phyloP scores from a whole-genome alignment of 2,797 vertebrate species.

The Pseudomugil gertrudae region DNA sequence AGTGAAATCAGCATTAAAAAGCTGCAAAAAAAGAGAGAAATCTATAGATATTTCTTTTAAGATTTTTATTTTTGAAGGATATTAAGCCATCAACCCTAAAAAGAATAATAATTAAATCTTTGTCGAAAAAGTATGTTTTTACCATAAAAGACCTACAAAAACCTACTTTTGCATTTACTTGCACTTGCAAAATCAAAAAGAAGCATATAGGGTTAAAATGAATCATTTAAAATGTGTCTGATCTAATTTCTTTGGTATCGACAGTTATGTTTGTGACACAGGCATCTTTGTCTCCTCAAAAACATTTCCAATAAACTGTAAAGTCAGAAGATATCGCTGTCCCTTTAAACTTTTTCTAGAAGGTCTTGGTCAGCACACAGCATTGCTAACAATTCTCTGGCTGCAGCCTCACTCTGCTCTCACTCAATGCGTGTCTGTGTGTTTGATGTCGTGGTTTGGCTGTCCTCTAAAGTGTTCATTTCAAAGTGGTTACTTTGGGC shows the following conservation, averaged over 20 bases:
- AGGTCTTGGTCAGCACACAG: conserved; percentile 61
- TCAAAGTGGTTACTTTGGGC: conserved; percentile 84
- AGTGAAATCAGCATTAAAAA: conserved; percentile 23
- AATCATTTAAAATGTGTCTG: conserved; percentile 15
- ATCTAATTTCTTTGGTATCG: conserved; percentile 31
- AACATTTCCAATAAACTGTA: conserved; percentile 52
- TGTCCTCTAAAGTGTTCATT: conserved; percentile 88
- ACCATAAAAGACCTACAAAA: no score
- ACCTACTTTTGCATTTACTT: conserved; percentile 11
- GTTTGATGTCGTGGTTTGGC: conserved; percentile 88
- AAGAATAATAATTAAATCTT: no score
- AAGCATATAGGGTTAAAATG: background rate
- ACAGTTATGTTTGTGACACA: conserved; percentile 19
- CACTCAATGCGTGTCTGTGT: conserved; percentile 71
- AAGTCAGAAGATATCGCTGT: conserved; percentile 53
- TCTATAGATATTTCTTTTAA: no score
- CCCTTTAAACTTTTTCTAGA: conserved; percentile 42
- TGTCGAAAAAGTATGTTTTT: no score
- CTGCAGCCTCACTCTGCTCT: conserved; percentile 55
- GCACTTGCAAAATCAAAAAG: background rate
- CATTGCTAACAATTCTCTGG: conserved; percentile 63
- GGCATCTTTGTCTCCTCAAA: conserved; percentile 53
- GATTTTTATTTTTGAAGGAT: conserved; percentile 17
- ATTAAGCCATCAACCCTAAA: background rate
- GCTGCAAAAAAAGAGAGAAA: conserved; percentile 10